phyloP scores from a whole-genome alignment of 2,113 vertebrate genomes.

The Amphiprion percula region DNA sequence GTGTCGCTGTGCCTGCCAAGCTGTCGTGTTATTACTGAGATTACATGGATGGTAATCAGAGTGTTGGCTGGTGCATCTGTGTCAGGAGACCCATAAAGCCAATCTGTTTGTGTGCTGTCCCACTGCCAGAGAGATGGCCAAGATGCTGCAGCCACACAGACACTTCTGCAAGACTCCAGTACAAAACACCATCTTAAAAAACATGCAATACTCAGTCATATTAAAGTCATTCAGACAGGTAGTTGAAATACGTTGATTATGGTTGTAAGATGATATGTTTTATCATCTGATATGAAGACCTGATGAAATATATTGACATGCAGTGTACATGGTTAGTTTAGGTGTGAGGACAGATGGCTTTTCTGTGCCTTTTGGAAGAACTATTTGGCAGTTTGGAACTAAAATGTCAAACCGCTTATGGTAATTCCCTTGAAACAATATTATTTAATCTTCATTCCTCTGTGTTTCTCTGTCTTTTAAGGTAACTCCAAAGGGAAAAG shows the following conservation, averaged over 20 bases:
- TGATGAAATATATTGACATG: constrained; percentile 24
- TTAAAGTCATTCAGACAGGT: not conserved
- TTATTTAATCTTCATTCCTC: constrained; percentile 5
- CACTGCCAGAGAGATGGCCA: constrained; percentile 53
- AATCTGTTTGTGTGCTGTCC: constrained; percentile 49
- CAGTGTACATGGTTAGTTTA: constrained; percentile 49
- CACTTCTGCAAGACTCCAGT: not conserved
- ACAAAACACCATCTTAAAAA: not conserved
- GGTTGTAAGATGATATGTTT: not conserved
- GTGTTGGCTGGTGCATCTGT: constrained; percentile 58
- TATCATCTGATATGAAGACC: not conserved
- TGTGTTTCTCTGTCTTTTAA: constrained; percentile 62
- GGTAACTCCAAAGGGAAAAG: constrained; percentile 90
- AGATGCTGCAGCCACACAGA: constrained; percentile 16
- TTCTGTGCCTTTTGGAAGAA: constrained; percentile 52
- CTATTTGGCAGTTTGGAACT: constrained; percentile 26
- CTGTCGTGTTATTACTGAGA: constrained; percentile 67
- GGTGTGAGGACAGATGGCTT: constrained; percentile 70
- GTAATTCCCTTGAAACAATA: constrained; percentile 31
- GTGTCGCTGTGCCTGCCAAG: constrained; percentile 43
- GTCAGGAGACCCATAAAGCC: constrained; percentile 60
- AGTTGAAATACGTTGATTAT: not conserved
- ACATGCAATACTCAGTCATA: not conserved
- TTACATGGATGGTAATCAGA: constrained; percentile 54
- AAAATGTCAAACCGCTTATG: constrained; percentile 28